Percentiles rank a stretch among this genome's conserved stretches.
Evolutionary conservation across 2,797 vertebrate species (phyloP).

Genomic region (Stomatorhinus walkeri): DNA sequence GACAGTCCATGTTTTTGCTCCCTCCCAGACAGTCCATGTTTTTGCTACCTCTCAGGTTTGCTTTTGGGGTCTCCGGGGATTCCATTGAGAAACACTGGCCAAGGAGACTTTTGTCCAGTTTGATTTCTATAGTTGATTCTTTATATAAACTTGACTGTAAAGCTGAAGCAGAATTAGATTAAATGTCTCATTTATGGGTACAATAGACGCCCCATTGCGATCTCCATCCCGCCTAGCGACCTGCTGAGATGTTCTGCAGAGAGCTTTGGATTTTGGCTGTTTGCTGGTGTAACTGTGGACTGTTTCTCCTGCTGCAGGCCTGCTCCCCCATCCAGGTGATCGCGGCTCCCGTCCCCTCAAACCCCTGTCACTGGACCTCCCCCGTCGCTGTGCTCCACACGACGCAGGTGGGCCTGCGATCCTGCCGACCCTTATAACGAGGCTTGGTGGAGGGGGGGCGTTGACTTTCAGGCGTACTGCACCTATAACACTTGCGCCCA

Average conservation of each 20-base stretch:
- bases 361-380: slow-evolving; percentile 62
- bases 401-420: slow-evolving; percentile 46
- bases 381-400: slow-evolving; percentile 43
- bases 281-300: background rate
- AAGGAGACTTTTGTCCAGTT: background rate
- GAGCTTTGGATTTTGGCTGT: background rate
- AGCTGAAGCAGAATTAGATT: background rate
- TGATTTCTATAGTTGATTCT: background rate
- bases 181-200: background rate
- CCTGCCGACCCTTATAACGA: background rate
- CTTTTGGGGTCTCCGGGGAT: background rate
- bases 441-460: too few relatives aligned
- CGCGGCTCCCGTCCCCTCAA: slow-evolving; percentile 56
- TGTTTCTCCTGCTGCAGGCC: slow-evolving; percentile 52
- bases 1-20: background rate
- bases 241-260: background rate
- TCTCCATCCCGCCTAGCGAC: background rate
- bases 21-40: background rate
- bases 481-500: background rate
- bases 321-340: slow-evolving; percentile 62
- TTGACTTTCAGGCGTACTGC: background rate
- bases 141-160: background rate
- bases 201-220: background rate
- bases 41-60: background rate
- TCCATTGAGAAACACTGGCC: background rate